Percentiles rank a stretch among this genome's conserved stretches.
phyloP scores from a whole-genome alignment of 2,888 invertebrate genomes.

The Campaea margaritaria region DNA sequence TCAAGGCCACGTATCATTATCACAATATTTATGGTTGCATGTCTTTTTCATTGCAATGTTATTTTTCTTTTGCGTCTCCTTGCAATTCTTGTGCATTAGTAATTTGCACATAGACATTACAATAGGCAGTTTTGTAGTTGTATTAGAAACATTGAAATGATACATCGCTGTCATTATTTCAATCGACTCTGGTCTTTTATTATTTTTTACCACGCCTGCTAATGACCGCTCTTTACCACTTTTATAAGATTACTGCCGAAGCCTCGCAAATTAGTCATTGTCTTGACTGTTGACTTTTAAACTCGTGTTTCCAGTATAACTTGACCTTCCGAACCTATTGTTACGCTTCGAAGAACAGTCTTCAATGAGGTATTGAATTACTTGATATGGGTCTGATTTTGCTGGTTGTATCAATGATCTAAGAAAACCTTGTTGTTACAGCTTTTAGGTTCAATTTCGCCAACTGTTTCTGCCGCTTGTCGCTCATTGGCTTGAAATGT shows the following conservation, averaged over 20 bases:
- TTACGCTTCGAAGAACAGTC: conserved; percentile 41
- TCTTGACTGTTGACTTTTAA: conserved; percentile 52
- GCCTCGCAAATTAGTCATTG: conserved; percentile 59
- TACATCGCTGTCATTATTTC: conserved; percentile 26
- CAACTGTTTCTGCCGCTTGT: conserved; percentile 40
- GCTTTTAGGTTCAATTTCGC: conserved; percentile 47
- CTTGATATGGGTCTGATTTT: conserved; percentile 42
- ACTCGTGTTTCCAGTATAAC: conserved; percentile 47
- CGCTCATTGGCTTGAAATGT: conserved; percentile 49
- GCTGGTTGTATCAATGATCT: conserved; percentile 40
- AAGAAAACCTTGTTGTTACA: conserved; percentile 46
- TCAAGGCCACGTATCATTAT: not conserved
- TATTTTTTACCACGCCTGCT: conserved; percentile 41
- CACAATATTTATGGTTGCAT: not conserved
- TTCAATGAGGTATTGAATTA: conserved; percentile 48
- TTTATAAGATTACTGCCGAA: conserved; percentile 47
- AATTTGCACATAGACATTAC: conserved; percentile 3
- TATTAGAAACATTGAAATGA: conserved; percentile 15
- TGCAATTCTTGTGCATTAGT: not conserved
- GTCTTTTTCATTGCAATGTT: not conserved
- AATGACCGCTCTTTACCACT: conserved; percentile 42
- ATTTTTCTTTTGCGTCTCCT: not conserved
- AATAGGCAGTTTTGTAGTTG: conserved; percentile 14
- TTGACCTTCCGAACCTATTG: conserved; percentile 49
- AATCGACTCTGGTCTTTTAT: conserved; percentile 26